phyloP scores from a whole-genome alignment of 1,140 invertebrate species.

The Paracyclopina nana region DNA sequence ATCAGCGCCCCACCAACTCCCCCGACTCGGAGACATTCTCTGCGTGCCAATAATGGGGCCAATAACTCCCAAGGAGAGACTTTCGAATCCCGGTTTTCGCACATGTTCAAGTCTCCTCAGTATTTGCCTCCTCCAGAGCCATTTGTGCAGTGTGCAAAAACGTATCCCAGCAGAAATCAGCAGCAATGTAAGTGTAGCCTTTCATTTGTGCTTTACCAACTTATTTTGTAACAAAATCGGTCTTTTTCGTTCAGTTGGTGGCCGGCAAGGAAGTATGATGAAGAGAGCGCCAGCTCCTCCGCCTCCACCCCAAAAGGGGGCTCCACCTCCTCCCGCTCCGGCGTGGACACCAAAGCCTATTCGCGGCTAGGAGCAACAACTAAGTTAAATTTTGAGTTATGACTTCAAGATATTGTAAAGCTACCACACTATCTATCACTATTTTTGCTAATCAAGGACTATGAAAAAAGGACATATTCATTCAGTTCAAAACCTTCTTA shows the following conservation, averaged over 20 bases:
- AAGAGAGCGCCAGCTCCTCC: neutral
- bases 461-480: too few species aligned
- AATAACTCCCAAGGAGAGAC: conserved; percentile 3
- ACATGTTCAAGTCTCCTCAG: conserved; percentile 7
- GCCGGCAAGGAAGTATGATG: neutral
- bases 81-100: conserved; percentile 5
- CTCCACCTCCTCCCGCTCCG: too few species aligned
- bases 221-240: neutral
- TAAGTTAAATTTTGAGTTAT: too few species aligned
- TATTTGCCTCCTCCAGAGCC: conserved; percentile 13
- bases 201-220: neutral
- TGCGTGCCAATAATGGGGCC: neutral
- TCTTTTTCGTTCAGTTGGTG: neutral
- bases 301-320: conserved; percentile 2
- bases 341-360: too few species aligned
- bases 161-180: conserved; percentile 4
- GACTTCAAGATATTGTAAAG: too few species aligned
- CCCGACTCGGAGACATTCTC: conserved; percentile 1
- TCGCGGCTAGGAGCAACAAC: too few species aligned
- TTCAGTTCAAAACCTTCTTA: too few species aligned
- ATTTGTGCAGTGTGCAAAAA: neutral
- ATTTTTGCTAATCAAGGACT: too few species aligned
- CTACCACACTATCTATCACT: too few species aligned
- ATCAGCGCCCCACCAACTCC: conserved; percentile 6
- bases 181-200: neutral